Evolutionary conservation across 2,797 vertebrate genomes (phyloP).

Genomic region (Telmatherina bonti): DNA sequence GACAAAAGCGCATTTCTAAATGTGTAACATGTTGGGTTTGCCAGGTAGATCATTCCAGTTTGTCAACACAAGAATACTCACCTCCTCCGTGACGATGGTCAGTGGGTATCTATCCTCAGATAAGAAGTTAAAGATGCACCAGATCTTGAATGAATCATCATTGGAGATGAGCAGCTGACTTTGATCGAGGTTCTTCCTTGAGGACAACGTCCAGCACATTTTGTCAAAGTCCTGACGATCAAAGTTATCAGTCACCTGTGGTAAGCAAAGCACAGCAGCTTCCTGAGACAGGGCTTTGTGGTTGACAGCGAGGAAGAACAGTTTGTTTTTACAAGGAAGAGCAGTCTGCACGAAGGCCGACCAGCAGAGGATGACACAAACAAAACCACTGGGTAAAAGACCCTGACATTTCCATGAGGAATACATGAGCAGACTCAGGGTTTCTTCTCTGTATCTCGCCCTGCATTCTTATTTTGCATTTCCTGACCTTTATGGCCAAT

Average conservation of each 20-base stretch:
- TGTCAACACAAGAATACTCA: conserved; percentile 67
- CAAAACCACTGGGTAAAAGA: too few species aligned
- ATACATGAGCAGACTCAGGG: not conserved
- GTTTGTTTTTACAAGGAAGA: conserved; percentile 5
- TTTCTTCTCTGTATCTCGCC: not conserved
- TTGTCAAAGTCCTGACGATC: conserved; percentile 94
- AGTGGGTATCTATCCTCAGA: conserved; percentile 96
- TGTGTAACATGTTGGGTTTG: not conserved
- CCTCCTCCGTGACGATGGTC: conserved; percentile 94
- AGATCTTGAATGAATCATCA: conserved; percentile 95
- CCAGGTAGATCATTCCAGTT: not conserved
- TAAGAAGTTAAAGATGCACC: conserved; percentile 99
- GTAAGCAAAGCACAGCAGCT: conserved; percentile 9
- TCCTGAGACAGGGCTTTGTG: conserved; percentile 38
- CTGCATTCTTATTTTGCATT: not conserved
- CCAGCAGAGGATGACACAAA: not conserved
- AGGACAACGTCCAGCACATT: conserved; percentile 97
- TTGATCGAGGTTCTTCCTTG: conserved; percentile 91
- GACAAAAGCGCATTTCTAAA: not conserved
- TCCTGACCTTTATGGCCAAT: not conserved
- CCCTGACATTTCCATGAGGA: not conserved
- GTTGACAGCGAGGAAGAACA: not conserved
- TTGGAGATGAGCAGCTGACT: conserved; percentile 87
- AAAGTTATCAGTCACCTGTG: conserved; percentile 92
- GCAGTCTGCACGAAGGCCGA: not conserved